These are phyloP conservation scores for Peucedramus taeniatus DNA, from an alignment of 2,113 vertebrate species.

Conservation along the genomic window DNA sequence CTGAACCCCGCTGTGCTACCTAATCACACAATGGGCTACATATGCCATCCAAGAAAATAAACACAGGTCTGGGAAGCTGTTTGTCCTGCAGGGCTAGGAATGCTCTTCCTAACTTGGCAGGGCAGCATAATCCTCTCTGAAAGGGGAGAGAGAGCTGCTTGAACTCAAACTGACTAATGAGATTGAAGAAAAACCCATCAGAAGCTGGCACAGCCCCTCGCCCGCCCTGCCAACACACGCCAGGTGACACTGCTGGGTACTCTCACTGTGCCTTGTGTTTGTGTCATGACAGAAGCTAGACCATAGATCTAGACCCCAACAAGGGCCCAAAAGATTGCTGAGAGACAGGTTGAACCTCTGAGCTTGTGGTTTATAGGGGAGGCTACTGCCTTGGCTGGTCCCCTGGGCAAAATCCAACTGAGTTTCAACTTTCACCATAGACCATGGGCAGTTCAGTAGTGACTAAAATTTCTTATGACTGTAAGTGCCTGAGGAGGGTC, in stretches of 20 bases:
- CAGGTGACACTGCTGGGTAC: neutral
- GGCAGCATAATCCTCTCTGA: conserved; percentile 52
- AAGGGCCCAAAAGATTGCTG: neutral
- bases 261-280: neutral
- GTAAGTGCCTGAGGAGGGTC: neutral
- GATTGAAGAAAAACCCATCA: conserved; percentile 44
- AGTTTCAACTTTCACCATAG: neutral
- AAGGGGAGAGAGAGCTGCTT: conserved; percentile 54
- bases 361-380: neutral
- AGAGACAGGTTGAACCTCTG: neutral
- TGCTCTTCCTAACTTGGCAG: conserved; percentile 65
- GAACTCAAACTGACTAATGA: conserved; percentile 54
- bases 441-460: neutral
- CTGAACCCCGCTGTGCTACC: conserved; percentile 42
- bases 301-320: neutral
- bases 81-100: conserved; percentile 65
- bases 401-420: neutral
- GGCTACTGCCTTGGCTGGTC: neutral
- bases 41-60: conserved; percentile 69
- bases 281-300: neutral
- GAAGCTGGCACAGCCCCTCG: neutral
- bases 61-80: conserved; percentile 63
- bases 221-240: neutral
- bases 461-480: neutral
- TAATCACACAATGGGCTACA: conserved; percentile 67